A percentile compares a stretch with the other conserved stretches of the same genome.
Evolutionary conservation across 1,140 invertebrate species (phyloP).

Genomic region (Panulirus ornatus): DNA sequence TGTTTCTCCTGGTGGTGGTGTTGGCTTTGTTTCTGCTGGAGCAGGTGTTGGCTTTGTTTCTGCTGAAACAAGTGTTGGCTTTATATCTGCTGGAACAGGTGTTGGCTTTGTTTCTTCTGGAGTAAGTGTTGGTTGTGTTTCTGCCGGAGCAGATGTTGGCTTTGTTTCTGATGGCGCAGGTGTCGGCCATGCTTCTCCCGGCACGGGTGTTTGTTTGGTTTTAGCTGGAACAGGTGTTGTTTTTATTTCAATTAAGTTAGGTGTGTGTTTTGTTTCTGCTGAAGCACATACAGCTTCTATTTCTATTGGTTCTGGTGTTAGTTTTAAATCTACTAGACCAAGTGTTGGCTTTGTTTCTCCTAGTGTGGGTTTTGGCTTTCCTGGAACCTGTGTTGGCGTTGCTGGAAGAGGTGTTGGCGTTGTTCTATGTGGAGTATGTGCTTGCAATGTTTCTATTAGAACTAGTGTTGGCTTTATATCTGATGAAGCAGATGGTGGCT

Average conservation of each 20-base stretch:
- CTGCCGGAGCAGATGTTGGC: conserved; percentile 6
- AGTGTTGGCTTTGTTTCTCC: not conserved
- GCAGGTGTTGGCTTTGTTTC: conserved; percentile 13
- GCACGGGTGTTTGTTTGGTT: not conserved
- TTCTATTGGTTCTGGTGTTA: conserved; percentile 27
- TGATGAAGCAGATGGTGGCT: conserved; percentile 22
- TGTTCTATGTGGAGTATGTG: conserved; percentile 11
- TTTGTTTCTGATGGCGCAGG: conserved; percentile 21
- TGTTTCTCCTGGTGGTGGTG: not conserved
- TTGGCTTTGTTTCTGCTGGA: not conserved
- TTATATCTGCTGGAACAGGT: conserved; percentile 6
- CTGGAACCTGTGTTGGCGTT: conserved; percentile 4
- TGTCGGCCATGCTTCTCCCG: not conserved
- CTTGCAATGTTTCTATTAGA: conserved; percentile 21
- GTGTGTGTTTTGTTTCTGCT: conserved; percentile 26
- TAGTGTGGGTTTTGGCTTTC: not conserved
- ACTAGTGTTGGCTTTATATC: conserved; percentile 2
- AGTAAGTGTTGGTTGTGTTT: not conserved
- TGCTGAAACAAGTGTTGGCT: conserved; percentile 3
- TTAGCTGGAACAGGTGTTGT: not conserved
- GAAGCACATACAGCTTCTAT: conserved; percentile 21
- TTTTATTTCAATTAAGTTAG: not conserved
- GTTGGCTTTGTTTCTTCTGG: conserved; percentile 15
- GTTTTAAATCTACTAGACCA: not conserved
- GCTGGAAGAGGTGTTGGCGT: conserved; percentile 3